Conservation (phyloP, 2,888 invertebrate genomes). For the Arge pagana region DNA sequence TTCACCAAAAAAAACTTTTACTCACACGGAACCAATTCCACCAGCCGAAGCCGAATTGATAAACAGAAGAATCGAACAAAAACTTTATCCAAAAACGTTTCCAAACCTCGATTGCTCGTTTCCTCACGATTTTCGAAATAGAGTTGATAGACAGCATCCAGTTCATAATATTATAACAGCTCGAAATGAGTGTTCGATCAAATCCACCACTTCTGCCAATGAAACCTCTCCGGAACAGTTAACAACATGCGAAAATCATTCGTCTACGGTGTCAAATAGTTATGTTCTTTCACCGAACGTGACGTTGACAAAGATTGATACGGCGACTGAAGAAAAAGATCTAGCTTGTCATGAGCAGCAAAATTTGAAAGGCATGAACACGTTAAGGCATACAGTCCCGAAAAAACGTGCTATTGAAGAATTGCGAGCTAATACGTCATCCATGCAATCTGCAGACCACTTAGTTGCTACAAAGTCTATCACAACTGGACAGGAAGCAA, state of each 20-base stretch:
- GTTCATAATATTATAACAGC: constrained; percentile 20
- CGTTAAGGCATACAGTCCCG: constrained; percentile 9
- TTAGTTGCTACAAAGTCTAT: not conserved
- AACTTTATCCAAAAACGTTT: constrained; percentile 45
- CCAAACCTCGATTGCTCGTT: constrained; percentile 44
- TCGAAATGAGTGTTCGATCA: constrained; percentile 21
- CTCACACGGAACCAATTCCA: constrained; percentile 51
- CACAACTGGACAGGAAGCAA: constrained; percentile 2
- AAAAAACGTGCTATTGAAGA: constrained; percentile 17
- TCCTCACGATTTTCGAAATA: constrained; percentile 26
- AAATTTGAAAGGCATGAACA: not conserved
- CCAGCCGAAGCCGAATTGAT: constrained; percentile 49
- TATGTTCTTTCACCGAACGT: not conserved
- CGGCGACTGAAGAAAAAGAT: not conserved
- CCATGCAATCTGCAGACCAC: not conserved
- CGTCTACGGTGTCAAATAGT: not conserved
- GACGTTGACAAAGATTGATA: not conserved
- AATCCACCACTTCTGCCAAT: not conserved
- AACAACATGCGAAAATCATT: not conserved
- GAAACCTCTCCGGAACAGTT: constrained; percentile 4
- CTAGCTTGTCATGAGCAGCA: not conserved
- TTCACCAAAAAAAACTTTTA: constrained; percentile 44
- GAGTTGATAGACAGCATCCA: constrained; percentile 26
- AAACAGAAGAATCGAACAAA: constrained; percentile 52
- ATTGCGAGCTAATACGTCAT: not conserved